Evolutionary conservation across 37 sponge, comb jelly and placozoan species (phyloP), one percentile per base, ranked within the genome.

Genomic region (Cladorhizidae sp.): DNA sequence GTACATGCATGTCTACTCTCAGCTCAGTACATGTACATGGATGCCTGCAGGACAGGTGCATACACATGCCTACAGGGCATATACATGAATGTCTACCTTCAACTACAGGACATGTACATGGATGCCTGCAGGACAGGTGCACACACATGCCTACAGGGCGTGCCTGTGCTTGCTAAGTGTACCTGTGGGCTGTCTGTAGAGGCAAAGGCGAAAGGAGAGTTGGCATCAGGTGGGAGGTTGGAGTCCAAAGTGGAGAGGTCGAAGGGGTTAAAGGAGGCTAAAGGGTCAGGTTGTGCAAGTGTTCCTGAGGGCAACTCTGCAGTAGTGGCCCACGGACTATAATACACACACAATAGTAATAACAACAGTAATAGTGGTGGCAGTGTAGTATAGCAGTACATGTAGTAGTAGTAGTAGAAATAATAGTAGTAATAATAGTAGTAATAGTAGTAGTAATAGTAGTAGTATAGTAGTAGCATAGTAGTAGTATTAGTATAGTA

Each of bases 191-290:
- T 9, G 9, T 5, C 49, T 9, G 49, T 45, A 45, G 49, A 12
- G 49, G 49, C 49, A 29, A 25, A 15, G 35, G 2, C 5, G 67
- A 65, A 65, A 31, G 67, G 67, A 28, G 59, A 25, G 74, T 36
- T 39, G 40, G 35, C 21, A 50, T 8, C 22, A 43, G 90, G 51
- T 22, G 86, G 80, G 29, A 83, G 82, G 72, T 43, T 70, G 51
- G 74, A 63, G 37, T 69, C 61, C 41, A 80, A 74, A 76, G 67
- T 62, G 6, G 85, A 75, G 28, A 80, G 86, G 78, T 90, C 86
- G 58, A 90, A 81, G 3, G 86, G 90, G 57, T 84, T 84, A 51
- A 45, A 31, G 23, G 73, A 54, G 57, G 56, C 49, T 32, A 23
- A 28, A 7, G 35, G 18, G 40, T 33, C 5, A 40, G 70, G 50